Conservation (phyloP, 2,797 vertebrate genomes). For the Bucorvus abyssinicus region DNA sequence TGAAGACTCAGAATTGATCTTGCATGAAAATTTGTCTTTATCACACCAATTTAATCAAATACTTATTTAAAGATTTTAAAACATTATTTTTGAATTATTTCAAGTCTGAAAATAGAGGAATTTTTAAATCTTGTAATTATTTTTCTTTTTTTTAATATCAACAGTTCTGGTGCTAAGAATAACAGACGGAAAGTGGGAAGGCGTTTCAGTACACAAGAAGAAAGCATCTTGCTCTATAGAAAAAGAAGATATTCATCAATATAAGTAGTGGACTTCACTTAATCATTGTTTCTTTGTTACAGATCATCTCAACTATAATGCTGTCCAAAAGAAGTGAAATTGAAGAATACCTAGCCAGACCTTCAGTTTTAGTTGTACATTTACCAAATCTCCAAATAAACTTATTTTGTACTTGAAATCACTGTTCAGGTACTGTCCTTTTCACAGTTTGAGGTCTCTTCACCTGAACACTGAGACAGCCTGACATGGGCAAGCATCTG, state of each 20-base stretch:
- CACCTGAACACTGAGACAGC: neutral
- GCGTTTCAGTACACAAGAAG: neutral
- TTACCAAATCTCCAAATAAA: neutral
- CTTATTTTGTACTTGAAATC: neutral
- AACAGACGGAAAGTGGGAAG: constrained; percentile 53
- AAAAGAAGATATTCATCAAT: neutral
- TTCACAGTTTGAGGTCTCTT: neutral
- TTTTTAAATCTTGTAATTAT: neutral
- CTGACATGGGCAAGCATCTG: neutral
- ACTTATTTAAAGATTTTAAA: neutral
- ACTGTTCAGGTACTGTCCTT: neutral
- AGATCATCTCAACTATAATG: neutral
- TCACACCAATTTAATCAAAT: neutral
- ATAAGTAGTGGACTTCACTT: neutral
- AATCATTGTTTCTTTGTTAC: neutral
- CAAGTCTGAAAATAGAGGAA: neutral
- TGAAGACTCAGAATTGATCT: neutral
- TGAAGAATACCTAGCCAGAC: neutral
- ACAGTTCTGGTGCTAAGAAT: neutral
- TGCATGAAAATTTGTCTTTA: neutral
- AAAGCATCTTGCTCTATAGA: neutral
- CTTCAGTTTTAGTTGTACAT: neutral
- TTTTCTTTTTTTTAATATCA: neutral
- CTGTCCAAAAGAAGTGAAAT: neutral
- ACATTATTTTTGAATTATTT: neutral